A percentile compares a stretch with the other conserved stretches of the same genome.
phyloP scores from a whole-genome alignment of 2,797 vertebrate genomes.

The Mormyrus hasselquistii region DNA sequence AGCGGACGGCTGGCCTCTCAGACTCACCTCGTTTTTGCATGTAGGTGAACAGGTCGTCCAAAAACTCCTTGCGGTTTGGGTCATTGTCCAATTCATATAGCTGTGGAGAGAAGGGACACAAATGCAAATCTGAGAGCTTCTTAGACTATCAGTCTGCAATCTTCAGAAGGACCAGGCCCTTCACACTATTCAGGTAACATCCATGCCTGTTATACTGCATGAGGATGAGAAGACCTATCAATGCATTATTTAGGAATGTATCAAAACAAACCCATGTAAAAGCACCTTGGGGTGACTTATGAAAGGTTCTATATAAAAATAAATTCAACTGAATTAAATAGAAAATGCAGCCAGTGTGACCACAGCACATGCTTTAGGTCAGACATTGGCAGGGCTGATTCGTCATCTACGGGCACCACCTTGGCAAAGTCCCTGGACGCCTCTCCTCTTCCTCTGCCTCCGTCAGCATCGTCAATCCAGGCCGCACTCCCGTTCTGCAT shows the following conservation, averaged over 20 bases:
- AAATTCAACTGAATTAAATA: neutral
- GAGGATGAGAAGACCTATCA: neutral
- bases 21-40: conserved; percentile 90
- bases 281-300: neutral
- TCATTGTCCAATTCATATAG: conserved; percentile 88
- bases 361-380: neutral
- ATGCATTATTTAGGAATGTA: too few species aligned
- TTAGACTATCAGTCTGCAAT: neutral
- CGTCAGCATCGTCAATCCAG: conserved; percentile 83
- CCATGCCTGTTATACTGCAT: neutral
- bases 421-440: conserved; percentile 94
- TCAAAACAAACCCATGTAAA: neutral
- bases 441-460: conserved; percentile 78
- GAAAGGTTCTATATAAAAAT: neutral
- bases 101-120: conserved; percentile 47
- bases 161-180: neutral
- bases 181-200: neutral
- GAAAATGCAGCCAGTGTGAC: neutral
- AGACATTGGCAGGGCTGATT: neutral
- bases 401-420: conserved; percentile 57
- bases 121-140: neutral
- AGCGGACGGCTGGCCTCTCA: neutral
- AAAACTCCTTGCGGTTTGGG: conserved; percentile 90
- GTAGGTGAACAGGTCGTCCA: conserved; percentile 92
- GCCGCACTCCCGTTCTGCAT: conserved; percentile 70